phyloP scores from a whole-genome alignment of 1,140 invertebrate genomes.

The Ceratina calcarata region DNA sequence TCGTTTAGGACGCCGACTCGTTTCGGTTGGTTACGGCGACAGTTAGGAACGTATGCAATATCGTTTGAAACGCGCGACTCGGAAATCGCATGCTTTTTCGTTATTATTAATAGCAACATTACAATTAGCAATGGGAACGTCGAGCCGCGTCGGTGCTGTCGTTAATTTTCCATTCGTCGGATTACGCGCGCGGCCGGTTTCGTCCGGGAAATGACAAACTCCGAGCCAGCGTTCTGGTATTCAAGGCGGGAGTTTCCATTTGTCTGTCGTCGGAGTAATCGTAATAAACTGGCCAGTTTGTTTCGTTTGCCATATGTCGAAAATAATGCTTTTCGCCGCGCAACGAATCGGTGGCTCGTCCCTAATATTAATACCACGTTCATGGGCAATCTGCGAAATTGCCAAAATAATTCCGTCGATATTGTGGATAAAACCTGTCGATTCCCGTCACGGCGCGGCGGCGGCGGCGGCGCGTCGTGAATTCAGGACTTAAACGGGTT shows the following conservation, averaged over 20 bases:
- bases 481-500: not conserved
- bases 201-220: not conserved
- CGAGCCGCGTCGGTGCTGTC: too few relatives aligned
- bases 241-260: conserved; percentile 14
- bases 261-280: not conserved
- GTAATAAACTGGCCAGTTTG: not conserved
- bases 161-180: conserved; percentile 6
- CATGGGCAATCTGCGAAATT: not conserved
- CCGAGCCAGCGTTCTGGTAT: not conserved
- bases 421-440: conserved; percentile 4
- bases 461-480: not conserved
- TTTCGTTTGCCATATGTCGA: not conserved
- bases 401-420: conserved; percentile 10
- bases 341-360: not conserved
- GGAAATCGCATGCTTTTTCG: conserved; percentile 9
- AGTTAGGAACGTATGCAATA: too few relatives aligned
- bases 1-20: conserved; percentile 46
- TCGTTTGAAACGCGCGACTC: not conserved
- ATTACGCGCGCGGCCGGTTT: not conserved
- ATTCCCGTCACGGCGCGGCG: not conserved
- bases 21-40: conserved; percentile 43
- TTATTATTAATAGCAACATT: not conserved
- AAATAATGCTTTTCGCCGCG: not conserved
- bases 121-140: not conserved
- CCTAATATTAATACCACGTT: not conserved